Evolutionary conservation across 2,797 vertebrate genomes (phyloP).

Genomic region (Alauda arvensis): DNA sequence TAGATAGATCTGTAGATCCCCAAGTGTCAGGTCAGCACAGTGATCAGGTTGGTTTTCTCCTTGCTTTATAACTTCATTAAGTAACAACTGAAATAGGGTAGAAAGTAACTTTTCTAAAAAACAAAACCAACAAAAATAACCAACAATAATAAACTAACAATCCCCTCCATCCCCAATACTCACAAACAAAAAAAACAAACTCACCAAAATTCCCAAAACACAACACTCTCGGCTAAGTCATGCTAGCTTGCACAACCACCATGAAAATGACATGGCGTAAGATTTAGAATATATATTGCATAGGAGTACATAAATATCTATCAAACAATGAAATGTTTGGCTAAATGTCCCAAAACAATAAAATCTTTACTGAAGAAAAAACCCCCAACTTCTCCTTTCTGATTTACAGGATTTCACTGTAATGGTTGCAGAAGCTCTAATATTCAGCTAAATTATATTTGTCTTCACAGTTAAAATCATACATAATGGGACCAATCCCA

Average conservation of each 20-base stretch:
- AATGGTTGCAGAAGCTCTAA: not conserved
- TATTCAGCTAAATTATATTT: not conserved
- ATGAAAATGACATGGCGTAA: not conserved
- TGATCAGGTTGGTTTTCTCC: not conserved
- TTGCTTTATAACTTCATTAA: not conserved
- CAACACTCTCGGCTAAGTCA: not conserved
- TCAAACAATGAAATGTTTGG: not conserved
- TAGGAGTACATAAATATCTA: not conserved
- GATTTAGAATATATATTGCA: not conserved
- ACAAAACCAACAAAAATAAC: not conserved
- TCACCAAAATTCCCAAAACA: not conserved
- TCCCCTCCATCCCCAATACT: rapidly evolving
- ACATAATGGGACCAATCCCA: not conserved
- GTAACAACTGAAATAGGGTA: not conserved
- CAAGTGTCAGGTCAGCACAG: not conserved
- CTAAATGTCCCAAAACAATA: not conserved
- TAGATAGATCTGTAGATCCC: not conserved
- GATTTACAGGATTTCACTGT: not conserved
- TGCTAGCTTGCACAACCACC: not conserved
- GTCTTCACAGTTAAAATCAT: not conserved
- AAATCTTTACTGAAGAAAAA: not conserved
- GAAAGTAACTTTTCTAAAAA: not conserved
- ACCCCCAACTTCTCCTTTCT: not conserved
- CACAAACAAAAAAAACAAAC: not conserved
- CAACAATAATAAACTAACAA: not conserved